phyloP scores from a whole-genome alignment of 2,888 invertebrate genomes.

The Eupithecia subumbrata region DNA sequence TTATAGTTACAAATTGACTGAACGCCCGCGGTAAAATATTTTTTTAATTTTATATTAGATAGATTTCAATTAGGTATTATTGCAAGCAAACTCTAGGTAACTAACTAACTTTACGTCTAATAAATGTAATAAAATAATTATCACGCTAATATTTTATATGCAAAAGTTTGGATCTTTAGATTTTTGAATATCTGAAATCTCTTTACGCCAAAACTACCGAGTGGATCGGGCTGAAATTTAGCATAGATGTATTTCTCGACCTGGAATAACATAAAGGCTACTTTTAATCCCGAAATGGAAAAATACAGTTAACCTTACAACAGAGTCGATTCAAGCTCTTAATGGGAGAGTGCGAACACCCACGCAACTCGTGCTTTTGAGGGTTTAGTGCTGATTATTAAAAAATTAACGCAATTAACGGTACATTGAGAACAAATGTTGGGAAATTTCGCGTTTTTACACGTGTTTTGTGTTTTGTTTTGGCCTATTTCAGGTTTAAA shows the following conservation, averaged over 20 bases:
- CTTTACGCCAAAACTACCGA: no score
- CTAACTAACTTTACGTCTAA: no score
- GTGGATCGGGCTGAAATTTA: no score
- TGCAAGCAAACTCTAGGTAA: not conserved
- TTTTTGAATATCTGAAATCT: no score
- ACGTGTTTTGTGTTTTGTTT: not conserved
- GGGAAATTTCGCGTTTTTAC: constrained; percentile 7
- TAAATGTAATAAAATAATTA: not conserved
- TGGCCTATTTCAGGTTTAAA: not conserved
- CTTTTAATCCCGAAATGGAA: not conserved
- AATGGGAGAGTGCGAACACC: constrained; percentile 1
- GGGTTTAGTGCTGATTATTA: constrained; percentile 21
- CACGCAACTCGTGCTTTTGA: not conserved
- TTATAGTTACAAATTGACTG: not conserved
- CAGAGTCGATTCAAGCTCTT: not conserved
- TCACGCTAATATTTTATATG: not conserved
- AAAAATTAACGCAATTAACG: constrained; percentile 30
- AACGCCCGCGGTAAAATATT: no score
- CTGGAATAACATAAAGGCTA: no score
- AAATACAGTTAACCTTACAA: not conserved
- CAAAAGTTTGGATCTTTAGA: not conserved
- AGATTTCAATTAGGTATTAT: no score
- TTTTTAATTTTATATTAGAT: no score
- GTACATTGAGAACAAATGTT: constrained; percentile 18
- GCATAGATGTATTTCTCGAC: no score